Conservation (phyloP, 2,797 vertebrate species). For the Myripristis murdjan region DNA sequence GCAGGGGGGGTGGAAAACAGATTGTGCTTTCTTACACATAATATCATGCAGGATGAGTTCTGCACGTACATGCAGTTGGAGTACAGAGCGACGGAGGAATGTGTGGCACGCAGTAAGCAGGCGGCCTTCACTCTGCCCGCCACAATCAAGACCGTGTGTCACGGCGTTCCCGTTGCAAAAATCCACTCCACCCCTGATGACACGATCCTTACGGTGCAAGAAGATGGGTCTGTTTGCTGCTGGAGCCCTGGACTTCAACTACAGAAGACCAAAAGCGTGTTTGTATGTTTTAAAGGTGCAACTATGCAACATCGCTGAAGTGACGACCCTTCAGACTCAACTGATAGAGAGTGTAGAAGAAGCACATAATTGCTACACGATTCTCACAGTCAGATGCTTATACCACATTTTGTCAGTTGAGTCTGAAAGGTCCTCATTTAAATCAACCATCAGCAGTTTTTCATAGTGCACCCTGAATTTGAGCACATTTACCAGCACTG, state of each 20-base stretch:
- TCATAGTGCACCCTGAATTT: background rate
- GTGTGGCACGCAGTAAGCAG: slow-evolving; percentile 70
- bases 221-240: slow-evolving; percentile 86
- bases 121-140: slow-evolving; percentile 85
- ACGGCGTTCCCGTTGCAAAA: slow-evolving; percentile 76
- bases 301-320: no score
- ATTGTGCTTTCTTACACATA: background rate
- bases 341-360: no score
- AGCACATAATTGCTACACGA: no score
- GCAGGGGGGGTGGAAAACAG: background rate
- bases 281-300: slow-evolving; percentile 82
- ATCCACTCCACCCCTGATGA: slow-evolving; percentile 78
- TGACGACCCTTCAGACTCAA: no score
- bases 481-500: background rate
- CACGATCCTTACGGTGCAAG: slow-evolving; percentile 83
- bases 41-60: slow-evolving; percentile 83
- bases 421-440: no score
- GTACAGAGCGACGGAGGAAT: slow-evolving; percentile 80
- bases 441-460: no score
- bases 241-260: slow-evolving; percentile 88
- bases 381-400: no score
- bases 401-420: no score
- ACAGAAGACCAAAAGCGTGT: slow-evolving; percentile 85
- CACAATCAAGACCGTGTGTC: slow-evolving; percentile 53
- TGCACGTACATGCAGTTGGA: slow-evolving; percentile 85